Base-by-base conservation (phyloP, 2,797 vertebrate genomes). In the Sebastes steindachneri region DNA sequence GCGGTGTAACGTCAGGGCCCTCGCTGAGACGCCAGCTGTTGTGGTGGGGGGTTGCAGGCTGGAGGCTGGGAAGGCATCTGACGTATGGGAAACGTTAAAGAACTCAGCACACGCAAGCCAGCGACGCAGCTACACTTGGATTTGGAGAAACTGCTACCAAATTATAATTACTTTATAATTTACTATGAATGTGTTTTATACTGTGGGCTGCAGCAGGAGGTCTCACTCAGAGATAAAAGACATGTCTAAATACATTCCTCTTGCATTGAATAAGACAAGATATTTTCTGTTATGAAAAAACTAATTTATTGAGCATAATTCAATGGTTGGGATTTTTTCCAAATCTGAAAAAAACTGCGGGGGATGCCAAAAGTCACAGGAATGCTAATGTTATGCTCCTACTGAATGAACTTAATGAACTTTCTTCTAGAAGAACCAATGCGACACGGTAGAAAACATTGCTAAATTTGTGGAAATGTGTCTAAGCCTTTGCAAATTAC, bases 21-120 rank as follows among this genome's bases (percentile, higher is more conserved):
- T 87, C 19, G 60, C 88, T 85, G 89, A 90, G 89, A 93, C 60
- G 76, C 93, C 94, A 95, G 94, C 94, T 95, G 94, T 91, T 95
- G 89, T 70, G 87, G 88, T 90, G 87, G 90, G 85, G 89, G 90
- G 89, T 77, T 82, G 82, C 70, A 73, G 65, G 53, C 41, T 77
- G 89, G 79, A 78, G 80, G 69, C 45, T 79, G 53, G 66, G 60
- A 83, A 91, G 88, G 85, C 82, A 91, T 89, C 80, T 87, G 91
- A 92, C 84, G 76, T 87, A 89, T 90, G 91, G 80, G 78, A 77
- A 88, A 90, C 86, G 81, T 89, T 86, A 86, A 88, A 88, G 73
- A 78, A 88, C 79, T 70, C 78, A 37, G 65, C 77, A 25, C 70
- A 63, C 78, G 75, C 23, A 54, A 59, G 75, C 29, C 75, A 81